phyloP scores from a whole-genome alignment of 2,113 vertebrate genomes.

The Galemys pyrenaicus region DNA sequence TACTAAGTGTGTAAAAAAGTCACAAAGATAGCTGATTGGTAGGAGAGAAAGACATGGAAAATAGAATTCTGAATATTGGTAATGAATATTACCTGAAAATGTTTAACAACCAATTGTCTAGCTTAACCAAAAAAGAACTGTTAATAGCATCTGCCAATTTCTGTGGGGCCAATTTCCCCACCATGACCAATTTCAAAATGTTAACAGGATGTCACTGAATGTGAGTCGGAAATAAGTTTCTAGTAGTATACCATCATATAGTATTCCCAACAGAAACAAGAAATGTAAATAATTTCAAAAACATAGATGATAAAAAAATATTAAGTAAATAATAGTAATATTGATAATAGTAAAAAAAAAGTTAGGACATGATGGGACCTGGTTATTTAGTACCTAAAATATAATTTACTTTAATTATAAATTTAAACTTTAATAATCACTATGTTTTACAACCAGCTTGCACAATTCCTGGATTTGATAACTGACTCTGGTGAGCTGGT shows the following conservation, averaged over 20 bases:
- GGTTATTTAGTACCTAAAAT: not conserved
- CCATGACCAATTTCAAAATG: not conserved
- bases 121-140: not conserved
- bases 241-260: not conserved
- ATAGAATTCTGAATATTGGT: not conserved
- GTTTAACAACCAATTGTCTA: not conserved
- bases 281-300: slow-evolving; percentile 19
- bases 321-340: not conserved
- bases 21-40: not conserved
- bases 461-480: not conserved
- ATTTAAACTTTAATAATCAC: not conserved
- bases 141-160: not conserved
- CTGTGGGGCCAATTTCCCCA: not conserved
- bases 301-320: not conserved
- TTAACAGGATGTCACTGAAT: not conserved
- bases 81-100: not conserved
- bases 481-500: not conserved
- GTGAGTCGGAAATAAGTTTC: not conserved
- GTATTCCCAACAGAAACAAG: not conserved
- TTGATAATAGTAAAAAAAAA: not conserved
- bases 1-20: not conserved
- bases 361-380: not conserved
- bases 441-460: not conserved
- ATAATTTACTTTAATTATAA: not conserved
- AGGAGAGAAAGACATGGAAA: not conserved